Evolutionary conservation across 2,797 vertebrate genomes (phyloP).

Genomic region (Chelidonichthys spinosus): DNA sequence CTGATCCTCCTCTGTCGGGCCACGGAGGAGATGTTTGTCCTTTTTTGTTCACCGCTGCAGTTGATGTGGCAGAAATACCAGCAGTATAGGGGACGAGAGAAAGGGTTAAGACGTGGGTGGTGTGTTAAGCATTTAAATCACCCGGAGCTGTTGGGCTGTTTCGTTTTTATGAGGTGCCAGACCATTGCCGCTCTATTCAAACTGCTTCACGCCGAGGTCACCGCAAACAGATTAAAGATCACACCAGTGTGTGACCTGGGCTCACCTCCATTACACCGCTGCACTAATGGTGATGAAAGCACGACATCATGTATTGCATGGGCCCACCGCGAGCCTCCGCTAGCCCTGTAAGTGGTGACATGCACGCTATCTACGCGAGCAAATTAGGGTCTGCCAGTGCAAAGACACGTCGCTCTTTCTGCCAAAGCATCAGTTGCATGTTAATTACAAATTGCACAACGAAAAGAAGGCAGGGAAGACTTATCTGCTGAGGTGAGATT

Average conservation of each 20-base stretch:
- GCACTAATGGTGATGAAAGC: constrained; percentile 52
- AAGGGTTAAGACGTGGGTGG: constrained; percentile 40
- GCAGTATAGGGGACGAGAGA: not conserved
- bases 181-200: constrained; percentile 54
- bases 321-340: constrained; percentile 16
- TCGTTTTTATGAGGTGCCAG: constrained; percentile 64
- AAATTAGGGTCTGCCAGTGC: constrained; percentile 43
- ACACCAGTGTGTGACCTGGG: constrained; percentile 56
- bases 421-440: constrained; percentile 36
- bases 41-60: constrained; percentile 44
- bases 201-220: constrained; percentile 60
- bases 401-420: constrained; percentile 7
- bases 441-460: constrained; percentile 74
- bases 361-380: constrained; percentile 24
- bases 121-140: constrained; percentile 65
- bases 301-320: constrained; percentile 48
- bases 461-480: constrained; percentile 55
- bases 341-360: constrained; percentile 42
- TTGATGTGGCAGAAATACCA: constrained; percentile 35
- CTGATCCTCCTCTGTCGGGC: constrained; percentile 28
- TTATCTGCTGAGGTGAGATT: constrained; percentile 67
- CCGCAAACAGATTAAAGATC: constrained; percentile 53
- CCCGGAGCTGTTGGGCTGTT: constrained; percentile 42
- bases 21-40: constrained; percentile 51
- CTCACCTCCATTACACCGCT: constrained; percentile 35